Conservation (phyloP, 2,888 invertebrate species). For the Ectobius pallidus region DNA sequence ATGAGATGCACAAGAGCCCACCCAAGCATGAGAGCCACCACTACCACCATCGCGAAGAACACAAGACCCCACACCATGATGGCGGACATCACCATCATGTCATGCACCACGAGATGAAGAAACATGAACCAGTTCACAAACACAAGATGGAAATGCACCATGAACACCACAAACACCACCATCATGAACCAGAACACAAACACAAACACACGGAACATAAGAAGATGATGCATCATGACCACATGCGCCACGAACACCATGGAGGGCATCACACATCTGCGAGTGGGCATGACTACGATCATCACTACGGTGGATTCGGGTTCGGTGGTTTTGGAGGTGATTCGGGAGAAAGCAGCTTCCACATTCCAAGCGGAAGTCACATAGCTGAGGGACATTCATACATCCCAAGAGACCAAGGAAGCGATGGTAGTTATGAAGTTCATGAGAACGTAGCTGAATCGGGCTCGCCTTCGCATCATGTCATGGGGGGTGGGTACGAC, state of each 20-base stretch:
- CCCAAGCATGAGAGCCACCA: no score
- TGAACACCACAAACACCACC: conserved; percentile 21
- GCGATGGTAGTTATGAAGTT: background rate
- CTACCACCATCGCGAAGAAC: no score
- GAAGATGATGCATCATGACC: background rate
- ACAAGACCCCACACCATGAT: background rate
- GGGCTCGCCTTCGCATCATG: background rate
- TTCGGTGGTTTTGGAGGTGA: background rate
- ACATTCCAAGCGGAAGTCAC: background rate
- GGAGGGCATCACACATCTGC: background rate
- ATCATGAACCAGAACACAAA: background rate
- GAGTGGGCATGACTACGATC: no score
- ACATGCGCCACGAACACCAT: background rate
- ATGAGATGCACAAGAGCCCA: no score
- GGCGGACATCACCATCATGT: conserved; percentile 46
- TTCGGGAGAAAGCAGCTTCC: background rate
- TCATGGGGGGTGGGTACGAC: background rate
- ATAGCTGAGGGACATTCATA: background rate
- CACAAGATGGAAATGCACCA: conserved; percentile 48
- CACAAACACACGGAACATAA: background rate
- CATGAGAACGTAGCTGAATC: background rate
- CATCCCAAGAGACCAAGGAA: background rate
- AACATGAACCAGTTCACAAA: conserved; percentile 54
- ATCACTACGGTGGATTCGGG: no score
- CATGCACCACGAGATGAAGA: conserved; percentile 53